phyloP scores from a whole-genome alignment of 2,888 invertebrate species.

The Eupeodes luniger region DNA sequence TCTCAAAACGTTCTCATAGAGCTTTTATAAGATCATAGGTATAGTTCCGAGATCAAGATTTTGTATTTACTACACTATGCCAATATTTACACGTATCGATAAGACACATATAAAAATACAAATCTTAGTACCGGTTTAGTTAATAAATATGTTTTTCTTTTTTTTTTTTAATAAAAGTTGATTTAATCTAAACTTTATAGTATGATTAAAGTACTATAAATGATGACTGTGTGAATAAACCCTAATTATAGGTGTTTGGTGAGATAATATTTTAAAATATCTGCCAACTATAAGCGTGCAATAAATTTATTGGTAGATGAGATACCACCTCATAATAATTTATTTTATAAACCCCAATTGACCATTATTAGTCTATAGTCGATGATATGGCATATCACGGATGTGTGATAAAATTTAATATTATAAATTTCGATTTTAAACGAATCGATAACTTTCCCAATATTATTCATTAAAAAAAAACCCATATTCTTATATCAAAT shows the following conservation, averaged over 20 bases:
- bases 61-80: no score
- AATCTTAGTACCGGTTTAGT: no score
- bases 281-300: slow-evolving; percentile 35
- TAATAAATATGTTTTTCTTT: not conserved
- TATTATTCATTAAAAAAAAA: not conserved
- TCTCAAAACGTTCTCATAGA: no score
- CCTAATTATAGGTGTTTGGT: not conserved
- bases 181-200: not conserved
- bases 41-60: no score
- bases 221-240: no score
- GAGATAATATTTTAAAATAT: slow-evolving; percentile 53
- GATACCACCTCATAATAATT: not conserved
- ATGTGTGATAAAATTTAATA: not conserved
- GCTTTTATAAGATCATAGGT: no score
- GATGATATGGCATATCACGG: not conserved
- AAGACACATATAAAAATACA: no score
- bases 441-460: not conserved
- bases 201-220: no score
- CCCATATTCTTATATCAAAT: no score
- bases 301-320: slow-evolving; percentile 39
- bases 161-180: not conserved
- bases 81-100: no score
- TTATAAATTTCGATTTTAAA: not conserved
- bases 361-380: not conserved
- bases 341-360: not conserved